A percentile compares a stretch with the other conserved stretches of the same genome.
Conservation (phyloP, 2,797 vertebrate genomes). For the Gallinago solitaria region DNA sequence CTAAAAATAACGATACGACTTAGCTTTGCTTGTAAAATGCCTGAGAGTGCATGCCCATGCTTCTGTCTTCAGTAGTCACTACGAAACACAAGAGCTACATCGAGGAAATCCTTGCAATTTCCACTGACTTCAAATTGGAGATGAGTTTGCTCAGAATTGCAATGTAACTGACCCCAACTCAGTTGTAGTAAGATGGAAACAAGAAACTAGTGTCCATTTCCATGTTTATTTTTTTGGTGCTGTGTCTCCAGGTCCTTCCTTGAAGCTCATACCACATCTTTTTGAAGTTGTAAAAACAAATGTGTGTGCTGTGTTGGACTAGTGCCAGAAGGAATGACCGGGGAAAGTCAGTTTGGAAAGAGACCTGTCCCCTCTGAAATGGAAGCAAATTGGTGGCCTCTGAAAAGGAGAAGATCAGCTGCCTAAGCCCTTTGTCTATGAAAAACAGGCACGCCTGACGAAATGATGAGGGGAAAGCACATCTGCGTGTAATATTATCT, state of each 20-base stretch:
- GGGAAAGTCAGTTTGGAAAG: background rate
- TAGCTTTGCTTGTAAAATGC: background rate
- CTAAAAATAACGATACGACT: constrained; percentile 39
- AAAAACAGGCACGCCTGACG: background rate
- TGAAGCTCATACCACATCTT: background rate
- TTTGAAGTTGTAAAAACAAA: constrained; percentile 2
- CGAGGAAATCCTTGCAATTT: background rate
- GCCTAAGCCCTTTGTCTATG: background rate
- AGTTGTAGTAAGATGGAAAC: background rate
- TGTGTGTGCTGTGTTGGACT: background rate
- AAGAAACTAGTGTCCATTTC: background rate
- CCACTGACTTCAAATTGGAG: background rate
- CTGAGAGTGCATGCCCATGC: background rate
- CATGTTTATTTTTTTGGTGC: background rate
- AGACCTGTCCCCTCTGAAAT: background rate
- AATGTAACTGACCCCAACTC: background rate
- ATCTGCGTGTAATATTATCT: background rate
- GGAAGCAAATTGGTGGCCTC: background rate
- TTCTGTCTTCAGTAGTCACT: background rate
- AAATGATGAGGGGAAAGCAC: background rate
- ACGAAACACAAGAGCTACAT: background rate
- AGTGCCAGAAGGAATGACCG: background rate
- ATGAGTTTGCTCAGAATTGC: background rate
- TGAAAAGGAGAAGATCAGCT: background rate
- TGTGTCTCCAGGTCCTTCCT: background rate